These are phyloP conservation scores for Platycnemis pennipes DNA, from an alignment of 2,888 invertebrate genomes.

Conservation along the genomic window DNA sequence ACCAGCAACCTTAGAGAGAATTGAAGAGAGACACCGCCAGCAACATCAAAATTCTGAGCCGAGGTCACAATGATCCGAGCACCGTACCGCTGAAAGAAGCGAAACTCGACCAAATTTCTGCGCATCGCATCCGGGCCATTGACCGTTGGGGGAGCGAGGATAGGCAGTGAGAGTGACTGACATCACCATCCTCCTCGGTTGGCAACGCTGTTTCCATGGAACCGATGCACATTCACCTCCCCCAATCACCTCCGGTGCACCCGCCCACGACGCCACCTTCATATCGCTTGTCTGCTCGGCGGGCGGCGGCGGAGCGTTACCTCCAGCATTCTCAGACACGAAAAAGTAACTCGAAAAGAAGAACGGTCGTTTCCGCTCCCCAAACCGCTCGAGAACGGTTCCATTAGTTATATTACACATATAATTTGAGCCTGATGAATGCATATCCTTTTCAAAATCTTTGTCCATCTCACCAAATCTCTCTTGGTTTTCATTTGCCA, in stretches of 20 bases:
- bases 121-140: not conserved
- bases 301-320: too few species aligned
- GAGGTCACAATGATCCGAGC: not conserved
- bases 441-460: too few species aligned
- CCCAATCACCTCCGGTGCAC: not conserved
- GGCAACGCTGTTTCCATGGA: constrained; percentile 31
- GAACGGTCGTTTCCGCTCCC: too few species aligned
- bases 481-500: too few species aligned
- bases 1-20: not conserved
- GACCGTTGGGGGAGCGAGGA: not conserved
- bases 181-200: not conserved
- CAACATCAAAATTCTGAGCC: not conserved
- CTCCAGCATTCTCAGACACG: too few species aligned
- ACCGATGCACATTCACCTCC: not conserved
- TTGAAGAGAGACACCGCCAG: not conserved
- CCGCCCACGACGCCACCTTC: too few species aligned
- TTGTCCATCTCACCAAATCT: too few species aligned
- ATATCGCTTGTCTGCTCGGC: too few species aligned
- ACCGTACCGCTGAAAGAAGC: not conserved
- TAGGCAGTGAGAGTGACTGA: not conserved
- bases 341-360: too few species aligned
- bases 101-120: not conserved
- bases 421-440: too few species aligned
- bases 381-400: too few species aligned
- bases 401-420: too few species aligned